Evolutionary conservation across 2,797 vertebrate species (phyloP).

Genomic region (Epinephelus awoara): DNA sequence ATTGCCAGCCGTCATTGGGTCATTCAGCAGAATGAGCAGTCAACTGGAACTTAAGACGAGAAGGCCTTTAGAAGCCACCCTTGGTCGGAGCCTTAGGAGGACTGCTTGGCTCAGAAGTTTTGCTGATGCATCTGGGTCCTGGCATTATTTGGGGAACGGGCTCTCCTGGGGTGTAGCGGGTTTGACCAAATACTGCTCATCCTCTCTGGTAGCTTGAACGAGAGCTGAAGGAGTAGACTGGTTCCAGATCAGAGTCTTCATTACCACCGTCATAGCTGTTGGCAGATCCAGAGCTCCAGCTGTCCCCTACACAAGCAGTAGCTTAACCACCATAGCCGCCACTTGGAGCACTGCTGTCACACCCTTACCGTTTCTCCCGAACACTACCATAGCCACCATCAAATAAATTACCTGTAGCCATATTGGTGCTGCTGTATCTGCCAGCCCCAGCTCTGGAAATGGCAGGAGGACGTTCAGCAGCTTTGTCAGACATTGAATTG

Average conservation of each 20-base stretch:
- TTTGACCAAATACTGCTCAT: constrained; percentile 4
- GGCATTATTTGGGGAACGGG: neutral
- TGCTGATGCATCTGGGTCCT: rapidly evolving
- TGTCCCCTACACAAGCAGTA: neutral
- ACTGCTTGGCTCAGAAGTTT: rapidly evolving
- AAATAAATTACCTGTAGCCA: neutral
- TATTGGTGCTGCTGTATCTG: neutral
- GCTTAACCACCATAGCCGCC: neutral
- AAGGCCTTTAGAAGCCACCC: neutral
- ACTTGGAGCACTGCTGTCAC: neutral
- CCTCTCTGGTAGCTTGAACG: constrained; percentile 50
- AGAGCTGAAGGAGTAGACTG: constrained; percentile 35
- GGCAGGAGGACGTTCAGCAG: neutral
- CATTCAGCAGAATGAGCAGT: no score
- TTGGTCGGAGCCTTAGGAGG: neutral
- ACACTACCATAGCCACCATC: neutral
- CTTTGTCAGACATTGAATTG: neutral
- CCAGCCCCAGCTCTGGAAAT: neutral
- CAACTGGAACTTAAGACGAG: neutral
- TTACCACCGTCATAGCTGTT: neutral
- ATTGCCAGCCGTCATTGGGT: no score
- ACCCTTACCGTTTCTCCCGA: neutral
- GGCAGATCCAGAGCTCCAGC: neutral
- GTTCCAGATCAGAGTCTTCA: constrained; percentile 11
- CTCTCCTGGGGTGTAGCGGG: constrained; percentile 38